Base-by-base conservation (phyloP, 2,797 vertebrate genomes). In the Onychomys leucogaster region DNA sequence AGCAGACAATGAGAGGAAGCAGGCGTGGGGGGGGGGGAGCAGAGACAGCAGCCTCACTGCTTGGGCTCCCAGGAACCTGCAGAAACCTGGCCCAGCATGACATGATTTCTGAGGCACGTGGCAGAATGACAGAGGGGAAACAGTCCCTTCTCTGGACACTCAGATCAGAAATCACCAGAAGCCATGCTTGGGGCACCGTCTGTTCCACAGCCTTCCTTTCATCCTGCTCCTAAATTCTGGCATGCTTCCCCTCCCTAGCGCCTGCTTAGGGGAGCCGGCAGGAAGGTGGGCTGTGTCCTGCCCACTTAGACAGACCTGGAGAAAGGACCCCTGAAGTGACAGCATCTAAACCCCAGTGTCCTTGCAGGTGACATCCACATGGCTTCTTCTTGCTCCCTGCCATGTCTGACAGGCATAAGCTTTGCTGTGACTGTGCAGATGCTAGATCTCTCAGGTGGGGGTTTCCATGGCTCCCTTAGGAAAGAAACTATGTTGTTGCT, bases 151-250 rank as follows among this genome's bases (percentile, higher is more conserved):
- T 89, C 78, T 11, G 49, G 46, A n/a, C 94, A 57, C 57, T 94
- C 67, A 17, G 89, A 87, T 96, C 82, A 89, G 91, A 95, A 94
- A 84, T 91, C 91, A 89, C 43, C 82, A 87, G 95, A 93, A 97
- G 90, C 0, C 0, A 80, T 57, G 52, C 76, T 83, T 76, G 59
- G 93, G 61, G 80, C 82, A 61, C 25, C 0, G 0, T 65, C 37
- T 80, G 82, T 82, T 81, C 52, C 11, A 29, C 77, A 86, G 75
- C 25, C 91, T 83, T 78, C 65, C 85, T 88, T 94, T 76, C 85
- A 32, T 83, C 37, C 75, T 55, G 76, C 73, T 95, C 69, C 83
- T 84, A 52, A 88, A 90, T n/a, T 37, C 57, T n/a, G n/a, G 59
- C 63, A 55, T 0, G 0, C 63, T 19, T 41, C 65, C n/a, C 32